Evolutionary conservation across 2,888 invertebrate genomes (phyloP), one percentile per base, ranked within the genome.

Genomic region (Operophtera brumata): DNA sequence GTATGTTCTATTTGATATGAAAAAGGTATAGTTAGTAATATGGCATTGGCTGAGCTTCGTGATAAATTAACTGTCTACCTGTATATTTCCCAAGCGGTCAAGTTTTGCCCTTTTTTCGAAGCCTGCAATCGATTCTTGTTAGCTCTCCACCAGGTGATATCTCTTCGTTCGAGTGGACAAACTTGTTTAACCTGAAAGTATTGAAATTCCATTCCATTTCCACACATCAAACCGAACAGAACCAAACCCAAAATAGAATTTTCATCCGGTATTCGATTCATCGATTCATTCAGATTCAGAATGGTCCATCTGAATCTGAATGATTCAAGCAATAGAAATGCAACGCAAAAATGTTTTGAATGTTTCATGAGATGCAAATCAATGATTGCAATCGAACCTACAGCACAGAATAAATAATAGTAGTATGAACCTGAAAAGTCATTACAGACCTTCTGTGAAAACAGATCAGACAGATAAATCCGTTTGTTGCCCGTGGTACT

Each of bases 151-250:
- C 84, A 83, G 0, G 77, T 67, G 44, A 84, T 77, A 54, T 82
- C 77, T 53, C 70, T 82, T 1, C 85, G 86, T 32, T 91, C 88
- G 1, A 92, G 70, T 0, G 93, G 92, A 14, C 92, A 91, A 0
- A 93, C 93, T 81, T 92, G 91, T 78, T 93, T 93, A 1, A 92
- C 84, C 92, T 92, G 62, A 25, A 45, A 61, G 39, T 39, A 35
- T 12, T 12, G 30, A 36, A 26, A 40, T 14, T 30, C 7, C 35
- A 11, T 7, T 14, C 35, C 2, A 20, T 20, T 20, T 20, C 30
- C 2, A 34, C 2, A 34, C 34, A 34, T n/a, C n/a, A n/a, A n/a
- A n/a, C n/a, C n/a, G n/a, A n/a, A n/a, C n/a, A n/a, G n/a, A n/a
- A n/a, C 11, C 12, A 5, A 12, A 36, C 12, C 36, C 13, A 36